Evolutionary conservation across 2,888 invertebrate genomes (phyloP).

Genomic region (Xanthorhoe designata): DNA sequence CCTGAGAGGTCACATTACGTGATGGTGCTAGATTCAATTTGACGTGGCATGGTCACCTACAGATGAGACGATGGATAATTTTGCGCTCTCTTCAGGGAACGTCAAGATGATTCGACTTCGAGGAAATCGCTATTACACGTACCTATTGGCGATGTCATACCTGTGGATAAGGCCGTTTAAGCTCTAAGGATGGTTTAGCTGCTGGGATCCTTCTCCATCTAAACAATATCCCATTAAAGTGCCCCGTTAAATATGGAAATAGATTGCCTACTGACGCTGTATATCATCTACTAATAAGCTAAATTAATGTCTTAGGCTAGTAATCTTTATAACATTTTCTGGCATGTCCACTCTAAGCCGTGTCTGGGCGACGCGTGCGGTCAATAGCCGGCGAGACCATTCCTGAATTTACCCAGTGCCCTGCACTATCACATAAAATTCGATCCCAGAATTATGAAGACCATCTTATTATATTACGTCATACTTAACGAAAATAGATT

Average conservation of each 20-base stretch:
- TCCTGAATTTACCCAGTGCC: constrained; percentile 67
- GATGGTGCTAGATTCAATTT: constrained; percentile 4
- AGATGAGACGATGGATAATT: not conserved
- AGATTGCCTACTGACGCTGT: too few relatives aligned
- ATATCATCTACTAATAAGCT: too few relatives aligned
- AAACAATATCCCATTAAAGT: not conserved
- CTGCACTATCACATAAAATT: constrained; percentile 70
- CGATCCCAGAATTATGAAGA: constrained; percentile 68
- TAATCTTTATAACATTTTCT: not conserved
- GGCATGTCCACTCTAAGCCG: constrained; percentile 43
- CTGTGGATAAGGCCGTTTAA: too few relatives aligned
- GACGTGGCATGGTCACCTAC: constrained; percentile 11
- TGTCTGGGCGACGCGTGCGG: constrained; percentile 36
- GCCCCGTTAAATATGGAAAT: too few relatives aligned
- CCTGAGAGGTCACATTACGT: constrained; percentile 11
- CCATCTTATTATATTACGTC: constrained; percentile 54
- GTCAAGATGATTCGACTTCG: not conserved
- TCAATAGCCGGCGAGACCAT: constrained; percentile 50
- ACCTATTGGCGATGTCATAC: too few relatives aligned
- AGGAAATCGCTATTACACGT: not conserved
- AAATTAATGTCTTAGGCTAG: too few relatives aligned
- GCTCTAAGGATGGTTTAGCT: too few relatives aligned
- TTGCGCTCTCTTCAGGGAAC: not conserved
- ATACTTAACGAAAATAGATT: constrained; percentile 35
- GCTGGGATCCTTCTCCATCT: not conserved